These are phyloP conservation scores for Anas bahamensis DNA, from an alignment of 2,797 vertebrate species.

Conservation along the genomic window DNA sequence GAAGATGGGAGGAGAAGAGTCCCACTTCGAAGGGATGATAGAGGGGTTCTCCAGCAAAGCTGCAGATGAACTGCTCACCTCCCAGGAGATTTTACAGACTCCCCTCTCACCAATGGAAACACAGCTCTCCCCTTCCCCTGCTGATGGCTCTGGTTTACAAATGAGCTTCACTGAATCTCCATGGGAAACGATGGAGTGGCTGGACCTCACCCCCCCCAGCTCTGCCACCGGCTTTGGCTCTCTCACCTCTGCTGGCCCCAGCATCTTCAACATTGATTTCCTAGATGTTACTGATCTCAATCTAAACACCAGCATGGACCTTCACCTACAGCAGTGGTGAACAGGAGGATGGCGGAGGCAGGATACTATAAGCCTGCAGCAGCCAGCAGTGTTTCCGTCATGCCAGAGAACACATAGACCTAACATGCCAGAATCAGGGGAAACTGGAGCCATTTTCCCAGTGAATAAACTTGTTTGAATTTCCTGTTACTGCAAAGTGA, in stretches of 20 bases:
- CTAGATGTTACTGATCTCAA: slow-evolving; percentile 95
- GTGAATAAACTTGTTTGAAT: not conserved
- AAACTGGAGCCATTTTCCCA: slow-evolving; percentile 44
- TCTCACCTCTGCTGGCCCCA: slow-evolving; percentile 84
- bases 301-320: slow-evolving; percentile 95
- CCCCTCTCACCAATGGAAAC: slow-evolving; percentile 88
- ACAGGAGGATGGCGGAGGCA: not conserved
- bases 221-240: slow-evolving; percentile 87
- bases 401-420: not conserved
- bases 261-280: slow-evolving; percentile 97
- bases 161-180: slow-evolving; percentile 94
- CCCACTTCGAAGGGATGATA: slow-evolving; percentile 84
- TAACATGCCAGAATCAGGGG: not conserved
- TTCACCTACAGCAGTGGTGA: slow-evolving; percentile 98
- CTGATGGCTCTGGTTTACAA: slow-evolving; percentile 83
- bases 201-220: slow-evolving; percentile 94
- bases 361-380: not conserved
- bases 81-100: slow-evolving; percentile 89
- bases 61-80: slow-evolving; percentile 86
- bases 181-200: slow-evolving; percentile 98
- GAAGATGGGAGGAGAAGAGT: slow-evolving; percentile 86
- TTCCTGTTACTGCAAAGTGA: slow-evolving; percentile 1
- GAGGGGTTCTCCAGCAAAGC: slow-evolving; percentile 85
- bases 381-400: not conserved
- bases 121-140: slow-evolving; percentile 84